A percentile compares a stretch with the other conserved stretches of the same genome.
Conservation (phyloP, 2,113 vertebrate genomes). For the Natator depressus region DNA sequence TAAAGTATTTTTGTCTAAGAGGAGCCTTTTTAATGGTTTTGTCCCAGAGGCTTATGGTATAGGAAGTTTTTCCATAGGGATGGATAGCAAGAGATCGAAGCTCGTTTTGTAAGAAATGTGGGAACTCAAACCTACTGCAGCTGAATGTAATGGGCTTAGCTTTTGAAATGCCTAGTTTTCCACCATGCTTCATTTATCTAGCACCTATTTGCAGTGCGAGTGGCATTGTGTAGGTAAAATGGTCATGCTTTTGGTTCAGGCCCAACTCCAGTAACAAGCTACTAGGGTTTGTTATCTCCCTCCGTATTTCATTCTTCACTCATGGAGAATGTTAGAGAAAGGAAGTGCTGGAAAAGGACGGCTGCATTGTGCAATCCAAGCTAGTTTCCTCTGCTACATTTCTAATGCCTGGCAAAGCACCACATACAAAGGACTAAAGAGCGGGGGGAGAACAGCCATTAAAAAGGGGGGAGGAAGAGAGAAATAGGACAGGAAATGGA, state of each 20-base stretch:
- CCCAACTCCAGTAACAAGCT: not conserved
- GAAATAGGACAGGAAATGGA: not conserved
- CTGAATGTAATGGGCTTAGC: fast-evolving
- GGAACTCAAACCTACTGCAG: not conserved
- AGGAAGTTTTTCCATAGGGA: conserved; percentile 29
- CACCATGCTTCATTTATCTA: not conserved
- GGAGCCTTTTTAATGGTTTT: conserved; percentile 31
- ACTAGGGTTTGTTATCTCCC: not conserved
- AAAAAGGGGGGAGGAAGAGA: not conserved
- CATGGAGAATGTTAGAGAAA: not conserved
- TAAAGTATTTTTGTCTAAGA: not conserved
- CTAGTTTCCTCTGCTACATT: not conserved
- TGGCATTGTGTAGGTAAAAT: fast-evolving
- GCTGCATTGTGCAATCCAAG: not conserved
- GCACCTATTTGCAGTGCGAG: not conserved
- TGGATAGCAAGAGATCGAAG: conserved; percentile 22
- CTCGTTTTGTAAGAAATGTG: conserved; percentile 41
- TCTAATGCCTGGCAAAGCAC: not conserved
- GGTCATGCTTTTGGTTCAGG: not conserved
- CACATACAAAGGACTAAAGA: not conserved
- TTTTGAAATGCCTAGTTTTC: not conserved
- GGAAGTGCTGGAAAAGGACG: not conserved
- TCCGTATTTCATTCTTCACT: not conserved
- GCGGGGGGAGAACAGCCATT: not conserved
- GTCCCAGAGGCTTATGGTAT: fast-evolving